Conservation (phyloP, 2,113 vertebrate species). For the Chamaetylas fuelleborni region DNA sequence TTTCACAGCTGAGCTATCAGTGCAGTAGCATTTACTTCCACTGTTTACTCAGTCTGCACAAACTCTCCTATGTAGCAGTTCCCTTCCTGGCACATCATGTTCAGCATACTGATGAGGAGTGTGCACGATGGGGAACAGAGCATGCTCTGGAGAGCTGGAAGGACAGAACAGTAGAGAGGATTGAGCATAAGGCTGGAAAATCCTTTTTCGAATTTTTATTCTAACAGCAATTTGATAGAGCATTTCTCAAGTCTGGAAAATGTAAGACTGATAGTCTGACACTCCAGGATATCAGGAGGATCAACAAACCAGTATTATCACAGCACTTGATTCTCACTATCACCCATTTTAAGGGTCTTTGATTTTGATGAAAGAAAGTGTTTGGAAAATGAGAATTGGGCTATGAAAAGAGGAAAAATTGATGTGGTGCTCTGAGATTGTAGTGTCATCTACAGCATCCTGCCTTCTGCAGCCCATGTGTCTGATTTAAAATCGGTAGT, state of each 20-base stretch:
- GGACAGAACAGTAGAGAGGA: neutral
- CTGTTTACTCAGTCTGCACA: constrained; percentile 38
- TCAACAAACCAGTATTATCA: neutral
- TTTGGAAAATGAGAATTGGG: neutral
- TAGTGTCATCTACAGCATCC: neutral
- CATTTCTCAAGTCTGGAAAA: neutral
- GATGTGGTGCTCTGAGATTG: neutral
- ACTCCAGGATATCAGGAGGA: neutral
- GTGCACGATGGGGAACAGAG: neutral
- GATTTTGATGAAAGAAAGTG: neutral
- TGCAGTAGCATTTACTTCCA: constrained; percentile 1
- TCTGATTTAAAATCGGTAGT: neutral
- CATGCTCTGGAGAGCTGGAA: neutral
- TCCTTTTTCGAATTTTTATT: neutral
- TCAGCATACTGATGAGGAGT: constrained; percentile 53
- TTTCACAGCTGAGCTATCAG: neutral
- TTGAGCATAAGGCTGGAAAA: neutral
- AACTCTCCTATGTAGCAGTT: constrained; percentile 17
- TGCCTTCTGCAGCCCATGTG: neutral
- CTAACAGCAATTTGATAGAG: neutral
- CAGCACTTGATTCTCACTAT: neutral
- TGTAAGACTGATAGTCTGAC: neutral
- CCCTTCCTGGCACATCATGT: neutral
- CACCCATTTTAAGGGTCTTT: neutral
- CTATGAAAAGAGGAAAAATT: neutral